Evolutionary conservation across 2,113 vertebrate genomes (phyloP).

Genomic region (Paratilapia polleni): DNA sequence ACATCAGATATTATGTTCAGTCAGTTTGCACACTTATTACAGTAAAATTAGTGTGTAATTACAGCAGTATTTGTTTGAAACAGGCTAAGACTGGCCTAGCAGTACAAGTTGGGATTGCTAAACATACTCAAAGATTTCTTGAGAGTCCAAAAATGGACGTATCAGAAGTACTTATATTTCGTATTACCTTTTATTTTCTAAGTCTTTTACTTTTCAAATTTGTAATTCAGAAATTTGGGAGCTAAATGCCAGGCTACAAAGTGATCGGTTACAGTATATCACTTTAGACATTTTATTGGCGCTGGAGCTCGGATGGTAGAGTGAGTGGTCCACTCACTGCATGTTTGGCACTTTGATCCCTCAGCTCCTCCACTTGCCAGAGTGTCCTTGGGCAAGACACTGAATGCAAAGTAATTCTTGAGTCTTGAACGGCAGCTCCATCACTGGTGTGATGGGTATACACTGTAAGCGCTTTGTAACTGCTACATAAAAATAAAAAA

Average conservation of each 20-base stretch:
- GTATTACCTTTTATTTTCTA: neutral
- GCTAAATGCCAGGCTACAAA: neutral
- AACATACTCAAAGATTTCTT: neutral
- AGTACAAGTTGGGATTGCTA: neutral
- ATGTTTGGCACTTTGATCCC: neutral
- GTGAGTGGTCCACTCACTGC: neutral
- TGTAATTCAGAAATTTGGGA: neutral
- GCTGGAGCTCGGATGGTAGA: neutral
- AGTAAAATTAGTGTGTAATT: neutral
- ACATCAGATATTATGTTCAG: neutral
- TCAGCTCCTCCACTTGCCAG: neutral
- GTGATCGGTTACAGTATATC: no score
- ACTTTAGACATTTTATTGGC: neutral
- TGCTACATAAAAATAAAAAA: fast-evolving
- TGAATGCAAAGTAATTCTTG: neutral
- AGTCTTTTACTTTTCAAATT: neutral
- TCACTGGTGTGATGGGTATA: neutral
- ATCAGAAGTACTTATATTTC: neutral
- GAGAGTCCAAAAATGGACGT: neutral
- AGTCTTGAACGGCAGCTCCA: neutral
- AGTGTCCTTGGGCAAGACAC: neutral
- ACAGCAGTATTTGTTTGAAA: neutral
- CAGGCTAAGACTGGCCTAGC: neutral
- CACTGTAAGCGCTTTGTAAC: neutral
- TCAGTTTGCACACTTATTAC: neutral